Evolutionary conservation across 2,113 vertebrate genomes (phyloP).

Genomic region (Leptobrachium ailaonicum): DNA sequence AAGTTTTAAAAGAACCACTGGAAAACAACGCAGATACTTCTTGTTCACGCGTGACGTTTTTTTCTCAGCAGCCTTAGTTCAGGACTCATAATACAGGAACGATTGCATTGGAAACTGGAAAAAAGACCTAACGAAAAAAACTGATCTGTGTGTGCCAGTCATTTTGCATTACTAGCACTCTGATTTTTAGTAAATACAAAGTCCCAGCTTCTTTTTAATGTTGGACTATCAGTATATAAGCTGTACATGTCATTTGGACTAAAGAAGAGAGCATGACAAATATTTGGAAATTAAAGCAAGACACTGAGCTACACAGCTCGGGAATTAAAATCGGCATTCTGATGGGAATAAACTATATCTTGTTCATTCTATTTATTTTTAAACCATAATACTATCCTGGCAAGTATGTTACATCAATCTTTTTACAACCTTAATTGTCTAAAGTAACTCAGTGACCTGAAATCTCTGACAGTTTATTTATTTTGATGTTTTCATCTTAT

Average conservation of each 20-base stretch:
- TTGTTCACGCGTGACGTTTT: neutral
- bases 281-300: slow-evolving; percentile 5
- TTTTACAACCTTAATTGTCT: too few species aligned
- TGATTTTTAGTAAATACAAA: slow-evolving; percentile 27
- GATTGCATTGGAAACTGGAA: slow-evolving; percentile 10
- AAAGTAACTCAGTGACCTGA: too few species aligned
- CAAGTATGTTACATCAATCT: too few species aligned
- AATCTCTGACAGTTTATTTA: too few species aligned
- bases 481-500: too few species aligned
- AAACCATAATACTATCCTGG: too few species aligned
- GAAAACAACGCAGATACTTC: neutral
- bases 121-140: slow-evolving; percentile 16
- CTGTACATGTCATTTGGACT: slow-evolving; percentile 14
- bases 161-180: slow-evolving; percentile 25
- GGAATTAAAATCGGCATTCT: slow-evolving; percentile 13
- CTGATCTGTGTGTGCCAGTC: slow-evolving; percentile 39
- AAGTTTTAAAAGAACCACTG: neutral
- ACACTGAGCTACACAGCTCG: neutral
- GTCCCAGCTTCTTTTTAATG: slow-evolving; percentile 1
- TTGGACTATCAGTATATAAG: slow-evolving; percentile 15
- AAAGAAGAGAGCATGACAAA: slow-evolving; percentile 1
- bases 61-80: slow-evolving; percentile 33
- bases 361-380: neutral
- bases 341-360: neutral
- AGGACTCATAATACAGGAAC: slow-evolving; percentile 2